Conservation (phyloP, 2,888 invertebrate species). For the Onchidella celtica region DNA sequence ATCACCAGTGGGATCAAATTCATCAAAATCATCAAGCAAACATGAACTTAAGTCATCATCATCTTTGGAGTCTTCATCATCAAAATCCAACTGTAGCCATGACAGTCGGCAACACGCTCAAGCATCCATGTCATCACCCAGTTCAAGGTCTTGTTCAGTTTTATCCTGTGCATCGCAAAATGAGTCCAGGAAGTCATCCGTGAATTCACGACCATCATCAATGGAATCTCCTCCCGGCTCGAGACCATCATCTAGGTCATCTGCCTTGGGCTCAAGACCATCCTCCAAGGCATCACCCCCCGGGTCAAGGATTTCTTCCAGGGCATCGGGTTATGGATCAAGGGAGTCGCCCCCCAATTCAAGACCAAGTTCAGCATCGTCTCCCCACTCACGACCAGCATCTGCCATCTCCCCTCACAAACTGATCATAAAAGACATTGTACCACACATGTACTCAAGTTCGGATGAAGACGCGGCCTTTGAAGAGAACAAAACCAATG, state of each 20-base stretch:
- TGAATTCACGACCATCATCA: neutral
- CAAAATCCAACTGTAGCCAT: too few relatives aligned
- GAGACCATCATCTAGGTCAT: neutral
- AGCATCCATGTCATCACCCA: neutral
- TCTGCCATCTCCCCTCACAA: neutral
- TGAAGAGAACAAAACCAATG: constrained; percentile 16
- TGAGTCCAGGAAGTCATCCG: neutral
- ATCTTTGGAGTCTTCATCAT: too few relatives aligned
- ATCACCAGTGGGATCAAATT: neutral
- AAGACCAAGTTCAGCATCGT: neutral
- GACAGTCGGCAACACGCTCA: too few relatives aligned
- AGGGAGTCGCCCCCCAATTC: neutral
- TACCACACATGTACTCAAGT: constrained; percentile 36
- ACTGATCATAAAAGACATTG: constrained; percentile 12
- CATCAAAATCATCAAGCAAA: neutral
- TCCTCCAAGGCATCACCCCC: neutral
- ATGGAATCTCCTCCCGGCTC: neutral
- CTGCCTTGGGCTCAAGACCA: neutral
- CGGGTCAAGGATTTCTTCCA: neutral
- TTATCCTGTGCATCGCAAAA: neutral
- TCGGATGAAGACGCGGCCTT: constrained; percentile 21
- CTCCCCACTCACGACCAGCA: neutral
- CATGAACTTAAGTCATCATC: too few relatives aligned
- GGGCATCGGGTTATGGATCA: neutral
- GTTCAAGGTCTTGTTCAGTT: neutral